Evolutionary conservation across 1,140 invertebrate genomes (phyloP).

Genomic region (Littorina saxatilis): DNA sequence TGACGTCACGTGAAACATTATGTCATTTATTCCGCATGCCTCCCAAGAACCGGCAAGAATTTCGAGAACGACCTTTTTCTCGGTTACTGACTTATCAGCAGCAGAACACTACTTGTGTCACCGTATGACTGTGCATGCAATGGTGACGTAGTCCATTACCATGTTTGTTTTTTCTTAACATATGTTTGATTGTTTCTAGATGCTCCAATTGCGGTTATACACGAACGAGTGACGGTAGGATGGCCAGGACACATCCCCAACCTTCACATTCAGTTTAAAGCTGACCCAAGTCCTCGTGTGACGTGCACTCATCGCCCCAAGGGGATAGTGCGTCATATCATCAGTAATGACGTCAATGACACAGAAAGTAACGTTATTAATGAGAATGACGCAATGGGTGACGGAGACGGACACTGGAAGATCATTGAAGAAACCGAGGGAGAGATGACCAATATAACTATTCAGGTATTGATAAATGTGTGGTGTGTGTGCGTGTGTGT

Average conservation of each 20-base stretch:
- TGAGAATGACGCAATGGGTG: background rate
- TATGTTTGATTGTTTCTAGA: too few species aligned
- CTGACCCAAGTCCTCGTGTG: background rate
- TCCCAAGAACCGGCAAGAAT: too few species aligned
- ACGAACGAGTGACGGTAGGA: background rate
- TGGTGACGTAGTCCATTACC: too few species aligned
- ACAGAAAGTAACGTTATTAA: background rate
- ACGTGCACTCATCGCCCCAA: background rate
- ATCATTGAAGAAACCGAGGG: background rate
- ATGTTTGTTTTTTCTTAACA: too few species aligned
- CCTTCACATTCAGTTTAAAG: slow-evolving; percentile 5
- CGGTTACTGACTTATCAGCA: too few species aligned
- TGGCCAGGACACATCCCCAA: slow-evolving; percentile 1
- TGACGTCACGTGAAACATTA: too few species aligned
- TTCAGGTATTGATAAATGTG: too few species aligned
- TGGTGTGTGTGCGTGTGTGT: too few species aligned
- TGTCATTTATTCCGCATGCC: too few species aligned
- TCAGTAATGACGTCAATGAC: background rate
- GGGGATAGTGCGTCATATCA: background rate
- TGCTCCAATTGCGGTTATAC: slow-evolving; percentile 15
- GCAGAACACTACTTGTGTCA: too few species aligned
- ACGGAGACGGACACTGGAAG: background rate
- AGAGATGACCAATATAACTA: slow-evolving; percentile 4
- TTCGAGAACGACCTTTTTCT: too few species aligned
- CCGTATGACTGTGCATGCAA: too few species aligned